A percentile compares a stretch with the other conserved stretches of the same genome.
These are phyloP conservation scores for Tinea trinotella DNA, from an alignment of 2,888 invertebrate species.

Conservation along the genomic window DNA sequence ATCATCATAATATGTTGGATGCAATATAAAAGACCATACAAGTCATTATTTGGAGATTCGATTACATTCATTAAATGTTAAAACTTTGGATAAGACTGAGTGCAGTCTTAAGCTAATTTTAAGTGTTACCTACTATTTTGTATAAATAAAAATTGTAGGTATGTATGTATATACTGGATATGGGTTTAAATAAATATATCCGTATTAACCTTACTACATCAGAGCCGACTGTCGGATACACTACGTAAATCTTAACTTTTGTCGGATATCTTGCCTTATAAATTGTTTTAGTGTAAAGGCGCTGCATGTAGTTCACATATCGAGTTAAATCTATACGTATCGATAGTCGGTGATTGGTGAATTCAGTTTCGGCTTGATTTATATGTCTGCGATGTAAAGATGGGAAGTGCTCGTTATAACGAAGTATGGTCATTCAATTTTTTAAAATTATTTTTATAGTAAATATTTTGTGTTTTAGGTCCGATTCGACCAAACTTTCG, in stretches of 20 bases:
- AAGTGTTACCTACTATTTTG: too few species aligned
- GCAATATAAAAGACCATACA: too few species aligned
- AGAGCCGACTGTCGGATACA: slow-evolving; percentile 32
- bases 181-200: slow-evolving; percentile 23
- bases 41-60: too few species aligned
- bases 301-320: slow-evolving; percentile 33
- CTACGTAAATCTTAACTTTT: slow-evolving; percentile 60
- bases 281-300: slow-evolving; percentile 49
- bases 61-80: too few species aligned
- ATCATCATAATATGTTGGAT: too few species aligned
- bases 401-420: neutral
- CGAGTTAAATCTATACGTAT: slow-evolving; percentile 30
- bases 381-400: slow-evolving; percentile 36
- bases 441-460: too few species aligned
- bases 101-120: too few species aligned
- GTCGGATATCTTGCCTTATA: slow-evolving; percentile 47
- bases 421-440: neutral
- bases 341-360: slow-evolving; percentile 1
- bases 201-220: slow-evolving; percentile 24
- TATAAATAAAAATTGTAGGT: too few species aligned
- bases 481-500: too few species aligned
- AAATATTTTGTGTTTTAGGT: too few species aligned
- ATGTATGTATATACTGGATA: too few species aligned
- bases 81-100: too few species aligned
- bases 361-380: slow-evolving; percentile 47